Conservation (phyloP, 2,888 invertebrate species). For the Drosophila incognita region DNA sequence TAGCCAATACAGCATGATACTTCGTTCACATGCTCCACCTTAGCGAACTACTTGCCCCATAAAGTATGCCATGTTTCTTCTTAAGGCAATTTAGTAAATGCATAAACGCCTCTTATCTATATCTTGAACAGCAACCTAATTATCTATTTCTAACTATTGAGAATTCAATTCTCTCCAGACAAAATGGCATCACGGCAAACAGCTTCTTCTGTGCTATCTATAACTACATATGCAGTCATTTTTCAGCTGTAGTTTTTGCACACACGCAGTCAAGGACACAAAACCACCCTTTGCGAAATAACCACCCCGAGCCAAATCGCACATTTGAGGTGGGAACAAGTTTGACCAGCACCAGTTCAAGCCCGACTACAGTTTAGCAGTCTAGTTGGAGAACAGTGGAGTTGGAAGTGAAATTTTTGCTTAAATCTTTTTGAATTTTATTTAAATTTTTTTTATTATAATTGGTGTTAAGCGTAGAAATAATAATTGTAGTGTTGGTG, state of each 20-base stretch:
- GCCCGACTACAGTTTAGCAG: slow-evolving; percentile 9
- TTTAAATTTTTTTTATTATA: slow-evolving; percentile 43
- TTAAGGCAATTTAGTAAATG: neutral
- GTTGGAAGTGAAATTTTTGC: slow-evolving; percentile 7
- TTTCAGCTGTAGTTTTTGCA: neutral
- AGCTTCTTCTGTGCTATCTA: neutral
- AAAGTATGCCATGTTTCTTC: neutral
- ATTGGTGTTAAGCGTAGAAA: slow-evolving; percentile 74
- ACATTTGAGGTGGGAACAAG: neutral
- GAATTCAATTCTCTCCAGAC: neutral
- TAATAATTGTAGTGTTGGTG: slow-evolving; percentile 58
- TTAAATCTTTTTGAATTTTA: slow-evolving; percentile 67
- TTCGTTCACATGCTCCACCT: neutral
- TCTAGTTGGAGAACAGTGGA: neutral
- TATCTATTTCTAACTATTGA: neutral
- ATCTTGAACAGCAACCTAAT: neutral
- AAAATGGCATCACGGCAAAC: neutral
- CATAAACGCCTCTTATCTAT: neutral
- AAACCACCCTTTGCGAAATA: neutral
- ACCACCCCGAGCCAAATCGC: neutral
- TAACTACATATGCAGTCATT: neutral
- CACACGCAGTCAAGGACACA: neutral
- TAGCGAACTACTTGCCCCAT: neutral
- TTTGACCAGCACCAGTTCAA: slow-evolving; percentile 6
- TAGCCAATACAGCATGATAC: neutral